Evolutionary conservation across 35 echinoderm and acorn worm genomes (phyloP).

Genomic region (Acanthaster planci): DNA sequence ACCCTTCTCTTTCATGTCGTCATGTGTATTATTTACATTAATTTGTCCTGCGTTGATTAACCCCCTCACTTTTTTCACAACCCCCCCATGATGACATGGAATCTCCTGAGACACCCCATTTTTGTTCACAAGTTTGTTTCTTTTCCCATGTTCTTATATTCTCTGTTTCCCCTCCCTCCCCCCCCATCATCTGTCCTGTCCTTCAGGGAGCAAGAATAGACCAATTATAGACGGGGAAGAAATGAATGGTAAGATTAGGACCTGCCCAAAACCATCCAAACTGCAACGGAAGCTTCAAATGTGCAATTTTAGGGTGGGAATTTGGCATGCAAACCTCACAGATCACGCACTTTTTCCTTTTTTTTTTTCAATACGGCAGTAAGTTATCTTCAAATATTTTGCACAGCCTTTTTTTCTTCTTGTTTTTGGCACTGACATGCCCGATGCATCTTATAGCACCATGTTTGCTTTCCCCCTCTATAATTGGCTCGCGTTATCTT

Average conservation of each 20-base stretch:
- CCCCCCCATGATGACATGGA: not conserved
- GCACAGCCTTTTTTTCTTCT: no score
- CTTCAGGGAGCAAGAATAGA: conserved; percentile 19
- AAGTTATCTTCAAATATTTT: no score
- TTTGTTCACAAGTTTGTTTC: conserved; percentile 4
- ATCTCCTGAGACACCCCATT: not conserved
- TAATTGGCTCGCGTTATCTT: no score
- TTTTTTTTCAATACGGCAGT: no score
- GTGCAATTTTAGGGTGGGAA: not conserved
- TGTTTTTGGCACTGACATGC: no score
- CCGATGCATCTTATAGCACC: no score
- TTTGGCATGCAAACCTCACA: not conserved
- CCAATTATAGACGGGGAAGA: conserved; percentile 25
- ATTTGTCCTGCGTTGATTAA: not conserved
- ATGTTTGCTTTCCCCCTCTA: no score
- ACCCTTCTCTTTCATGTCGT: no score
- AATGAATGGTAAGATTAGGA: conserved; percentile 7
- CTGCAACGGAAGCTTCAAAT: not conserved
- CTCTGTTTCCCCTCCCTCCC: not conserved
- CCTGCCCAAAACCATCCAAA: not conserved
- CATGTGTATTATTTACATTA: not conserved
- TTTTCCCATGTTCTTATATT: not conserved
- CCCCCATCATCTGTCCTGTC: not conserved
- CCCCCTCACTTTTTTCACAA: not conserved
- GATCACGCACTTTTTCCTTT: no score